phyloP scores from a whole-genome alignment of 2,797 vertebrate species.

The Todus mexicanus region DNA sequence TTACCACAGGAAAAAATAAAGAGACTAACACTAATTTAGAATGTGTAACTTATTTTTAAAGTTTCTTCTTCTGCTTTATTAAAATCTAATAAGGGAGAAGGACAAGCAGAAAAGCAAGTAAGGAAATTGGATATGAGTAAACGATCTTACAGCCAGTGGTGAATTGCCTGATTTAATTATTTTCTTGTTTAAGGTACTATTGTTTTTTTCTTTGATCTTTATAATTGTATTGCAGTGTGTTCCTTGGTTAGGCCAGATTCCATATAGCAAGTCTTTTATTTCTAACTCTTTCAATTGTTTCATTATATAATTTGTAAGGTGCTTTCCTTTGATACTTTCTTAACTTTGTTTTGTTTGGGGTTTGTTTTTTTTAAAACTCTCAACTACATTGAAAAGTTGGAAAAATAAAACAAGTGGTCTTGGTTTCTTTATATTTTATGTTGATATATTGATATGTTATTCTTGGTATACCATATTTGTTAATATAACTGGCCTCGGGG shows the following conservation, averaged over 20 bases:
- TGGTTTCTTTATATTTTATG: neutral
- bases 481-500: neutral
- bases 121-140: slow-evolving; percentile 13
- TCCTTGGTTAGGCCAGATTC: slow-evolving; percentile 1
- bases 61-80: neutral
- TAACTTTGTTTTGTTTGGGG: too few relatives aligned
- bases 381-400: neutral
- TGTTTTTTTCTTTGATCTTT: slow-evolving; percentile 53
- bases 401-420: neutral
- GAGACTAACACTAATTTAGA: neutral
- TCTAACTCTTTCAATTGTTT: neutral
- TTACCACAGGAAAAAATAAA: neutral
- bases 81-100: slow-evolving; percentile 13
- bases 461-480: neutral
- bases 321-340: neutral
- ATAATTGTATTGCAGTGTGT: slow-evolving; percentile 22
- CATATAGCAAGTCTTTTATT: neutral
- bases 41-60: neutral
- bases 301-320: neutral
- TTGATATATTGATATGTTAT: too few relatives aligned
- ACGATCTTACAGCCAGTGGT: slow-evolving; percentile 23
- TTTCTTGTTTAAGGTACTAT: slow-evolving; percentile 46
- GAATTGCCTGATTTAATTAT: slow-evolving; percentile 24
- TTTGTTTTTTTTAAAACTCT: neutral
- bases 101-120: slow-evolving; percentile 40